Evolutionary conservation across 2,888 invertebrate species (phyloP).

Genomic region (Drosophila kuntzei): DNA sequence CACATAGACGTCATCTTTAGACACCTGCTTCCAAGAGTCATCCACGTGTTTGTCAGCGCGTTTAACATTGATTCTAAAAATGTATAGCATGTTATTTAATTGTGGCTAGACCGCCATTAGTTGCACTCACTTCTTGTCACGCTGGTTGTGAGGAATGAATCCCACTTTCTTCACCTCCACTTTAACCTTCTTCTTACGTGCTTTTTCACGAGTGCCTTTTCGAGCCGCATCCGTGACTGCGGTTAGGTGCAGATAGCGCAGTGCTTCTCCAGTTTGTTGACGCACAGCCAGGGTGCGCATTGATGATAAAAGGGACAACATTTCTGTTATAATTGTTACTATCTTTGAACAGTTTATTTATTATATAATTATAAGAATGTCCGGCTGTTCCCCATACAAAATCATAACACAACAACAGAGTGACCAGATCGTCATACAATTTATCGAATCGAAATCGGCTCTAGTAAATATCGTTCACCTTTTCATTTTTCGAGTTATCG

Average conservation of each 20-base stretch:
- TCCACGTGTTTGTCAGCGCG: conserved; percentile 87
- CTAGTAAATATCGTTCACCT: no score
- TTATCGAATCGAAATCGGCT: conserved; percentile 26
- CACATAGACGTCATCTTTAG: conserved; percentile 89
- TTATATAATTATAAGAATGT: conserved; percentile 46
- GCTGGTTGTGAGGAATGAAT: conserved; percentile 90
- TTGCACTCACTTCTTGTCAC: conserved; percentile 87
- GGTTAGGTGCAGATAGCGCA: conserved; percentile 87
- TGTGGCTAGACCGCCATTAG: not conserved
- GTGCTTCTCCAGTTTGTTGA: conserved; percentile 65
- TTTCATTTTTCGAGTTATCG: no score
- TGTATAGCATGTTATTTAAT: not conserved
- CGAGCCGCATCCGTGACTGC: conserved; percentile 90
- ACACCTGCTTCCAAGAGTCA: conserved; percentile 87
- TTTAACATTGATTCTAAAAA: conserved; percentile 84
- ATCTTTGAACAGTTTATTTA: conserved; percentile 22
- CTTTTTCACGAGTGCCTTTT: conserved; percentile 92
- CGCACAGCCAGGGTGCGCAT: conserved; percentile 68
- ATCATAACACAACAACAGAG: conserved; percentile 43
- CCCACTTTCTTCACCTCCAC: conserved; percentile 91
- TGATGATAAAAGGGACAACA: conserved; percentile 73
- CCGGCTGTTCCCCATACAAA: conserved; percentile 41
- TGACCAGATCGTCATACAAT: conserved; percentile 26
- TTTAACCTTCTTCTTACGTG: conserved; percentile 91
- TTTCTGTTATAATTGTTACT: conserved; percentile 48